These are phyloP conservation scores for Nasonovia ribisnigri DNA, from an alignment of 2,888 invertebrate species.

Conservation along the genomic window DNA sequence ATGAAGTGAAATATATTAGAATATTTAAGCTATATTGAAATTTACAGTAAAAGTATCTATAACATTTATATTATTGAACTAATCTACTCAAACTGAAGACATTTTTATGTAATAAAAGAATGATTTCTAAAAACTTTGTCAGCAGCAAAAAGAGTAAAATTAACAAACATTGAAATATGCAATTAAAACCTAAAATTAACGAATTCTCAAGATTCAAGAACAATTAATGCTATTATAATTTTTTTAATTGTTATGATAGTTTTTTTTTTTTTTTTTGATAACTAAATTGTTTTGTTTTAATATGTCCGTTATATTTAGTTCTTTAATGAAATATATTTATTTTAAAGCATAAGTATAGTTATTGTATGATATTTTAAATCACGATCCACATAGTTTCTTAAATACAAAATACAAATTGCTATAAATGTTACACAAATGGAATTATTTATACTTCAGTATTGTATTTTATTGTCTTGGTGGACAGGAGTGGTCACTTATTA, in stretches of 20 bases:
- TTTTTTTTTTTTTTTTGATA: background rate
- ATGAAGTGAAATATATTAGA: background rate
- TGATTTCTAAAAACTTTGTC: background rate
- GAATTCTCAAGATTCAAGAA: background rate
- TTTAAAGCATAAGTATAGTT: background rate
- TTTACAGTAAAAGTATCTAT: background rate
- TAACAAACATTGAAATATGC: background rate
- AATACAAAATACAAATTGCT: background rate
- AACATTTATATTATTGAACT: background rate
- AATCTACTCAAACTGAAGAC: background rate
- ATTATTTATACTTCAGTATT: background rate
- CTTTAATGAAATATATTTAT: background rate
- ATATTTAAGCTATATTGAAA: background rate
- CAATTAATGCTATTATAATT: background rate
- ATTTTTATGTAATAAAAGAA: background rate
- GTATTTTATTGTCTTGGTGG: background rate
- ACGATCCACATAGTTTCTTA: background rate
- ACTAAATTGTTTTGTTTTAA: background rate
- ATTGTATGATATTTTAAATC: background rate
- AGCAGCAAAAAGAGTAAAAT: background rate
- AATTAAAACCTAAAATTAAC: background rate
- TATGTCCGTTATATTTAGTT: background rate
- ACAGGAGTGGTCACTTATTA: background rate
- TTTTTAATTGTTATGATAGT: background rate
- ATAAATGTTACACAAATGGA: background rate